These are phyloP conservation scores for Ormyrus labotus DNA, from an alignment of 2,888 invertebrate species.

Conservation along the genomic window DNA sequence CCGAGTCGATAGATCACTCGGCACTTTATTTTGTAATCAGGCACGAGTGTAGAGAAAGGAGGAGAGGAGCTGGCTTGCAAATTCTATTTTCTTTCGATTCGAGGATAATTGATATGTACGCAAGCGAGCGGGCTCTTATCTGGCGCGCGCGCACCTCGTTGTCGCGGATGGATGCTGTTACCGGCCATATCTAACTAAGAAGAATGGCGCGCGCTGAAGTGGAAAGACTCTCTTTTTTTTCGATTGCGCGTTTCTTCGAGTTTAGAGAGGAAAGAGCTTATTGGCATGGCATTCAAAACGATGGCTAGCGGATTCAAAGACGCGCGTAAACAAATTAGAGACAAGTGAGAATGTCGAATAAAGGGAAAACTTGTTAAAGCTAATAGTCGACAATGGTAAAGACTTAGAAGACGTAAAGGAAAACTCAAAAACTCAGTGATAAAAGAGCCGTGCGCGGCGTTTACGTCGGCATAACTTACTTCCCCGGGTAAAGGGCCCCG, in stretches of 20 bases:
- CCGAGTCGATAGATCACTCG: conserved; percentile 46
- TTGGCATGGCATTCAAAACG: too few species aligned
- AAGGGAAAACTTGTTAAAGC: conserved; percentile 38
- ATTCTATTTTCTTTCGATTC: conserved; percentile 29
- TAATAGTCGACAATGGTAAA: conserved; percentile 25
- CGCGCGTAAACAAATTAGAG: neutral
- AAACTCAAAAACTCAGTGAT: conserved; percentile 36
- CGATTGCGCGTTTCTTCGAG: too few species aligned
- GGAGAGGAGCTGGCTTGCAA: neutral
- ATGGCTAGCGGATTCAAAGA: neutral
- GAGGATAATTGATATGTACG: conserved; percentile 44
- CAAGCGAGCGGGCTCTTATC: conserved; percentile 12
- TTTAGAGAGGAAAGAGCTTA: neutral
- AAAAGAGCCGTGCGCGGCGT: conserved; percentile 35
- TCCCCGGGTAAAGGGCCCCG: neutral
- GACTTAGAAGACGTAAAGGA: conserved; percentile 30
- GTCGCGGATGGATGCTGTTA: conserved; percentile 33
- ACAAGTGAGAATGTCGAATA: neutral
- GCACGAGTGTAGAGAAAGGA: neutral
- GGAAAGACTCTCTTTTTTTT: too few species aligned
- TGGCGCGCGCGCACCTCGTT: conserved; percentile 11
- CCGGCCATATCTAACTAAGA: conserved; percentile 13
- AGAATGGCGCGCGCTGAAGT: neutral
- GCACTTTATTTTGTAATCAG: conserved; percentile 50
- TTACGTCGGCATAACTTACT: conserved; percentile 47